Conservation (phyloP, 2,888 invertebrate genomes). For the Clitarchus hookeri region DNA sequence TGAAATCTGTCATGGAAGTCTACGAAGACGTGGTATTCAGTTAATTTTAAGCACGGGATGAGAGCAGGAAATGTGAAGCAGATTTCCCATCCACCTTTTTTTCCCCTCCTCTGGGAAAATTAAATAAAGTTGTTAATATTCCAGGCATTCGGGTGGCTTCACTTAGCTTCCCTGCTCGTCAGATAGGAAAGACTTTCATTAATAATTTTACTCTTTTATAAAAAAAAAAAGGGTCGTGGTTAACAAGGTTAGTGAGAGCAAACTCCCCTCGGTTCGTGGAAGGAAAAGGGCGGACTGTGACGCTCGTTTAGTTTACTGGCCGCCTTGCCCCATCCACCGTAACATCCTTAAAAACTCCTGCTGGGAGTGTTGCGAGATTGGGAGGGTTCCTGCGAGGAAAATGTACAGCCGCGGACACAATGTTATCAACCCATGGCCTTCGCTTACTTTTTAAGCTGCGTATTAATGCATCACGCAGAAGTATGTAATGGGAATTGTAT, state of each 20-base stretch:
- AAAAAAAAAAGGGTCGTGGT: not conserved
- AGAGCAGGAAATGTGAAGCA: not conserved
- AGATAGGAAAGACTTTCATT: conserved; percentile 9
- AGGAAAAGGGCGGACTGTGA: not conserved
- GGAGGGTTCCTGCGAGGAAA: not conserved
- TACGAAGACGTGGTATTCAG: not conserved
- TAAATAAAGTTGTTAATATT: conserved; percentile 14
- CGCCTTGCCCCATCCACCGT: conserved; percentile 6
- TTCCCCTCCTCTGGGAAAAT: not conserved
- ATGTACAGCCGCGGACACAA: not conserved
- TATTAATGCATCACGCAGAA: too few species aligned
- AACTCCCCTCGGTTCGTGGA: conserved; percentile 5
- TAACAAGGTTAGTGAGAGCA: conserved; percentile 14
- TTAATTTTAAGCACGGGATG: conserved; percentile 2
- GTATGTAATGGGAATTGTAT: too few species aligned
- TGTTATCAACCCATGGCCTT: not conserved
- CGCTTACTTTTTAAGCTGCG: too few species aligned
- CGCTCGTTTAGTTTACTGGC: not conserved
- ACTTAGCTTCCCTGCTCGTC: conserved; percentile 9
- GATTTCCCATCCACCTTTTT: not conserved
- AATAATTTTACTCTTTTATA: not conserved
- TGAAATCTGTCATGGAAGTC: not conserved
- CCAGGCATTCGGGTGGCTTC: conserved; percentile 14
- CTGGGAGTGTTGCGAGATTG: not conserved
- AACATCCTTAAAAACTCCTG: not conserved